Percentiles rank a stretch among this genome's conserved stretches.
Conservation (phyloP, 2,888 invertebrate genomes). For the Lacanobia wlatinum region DNA sequence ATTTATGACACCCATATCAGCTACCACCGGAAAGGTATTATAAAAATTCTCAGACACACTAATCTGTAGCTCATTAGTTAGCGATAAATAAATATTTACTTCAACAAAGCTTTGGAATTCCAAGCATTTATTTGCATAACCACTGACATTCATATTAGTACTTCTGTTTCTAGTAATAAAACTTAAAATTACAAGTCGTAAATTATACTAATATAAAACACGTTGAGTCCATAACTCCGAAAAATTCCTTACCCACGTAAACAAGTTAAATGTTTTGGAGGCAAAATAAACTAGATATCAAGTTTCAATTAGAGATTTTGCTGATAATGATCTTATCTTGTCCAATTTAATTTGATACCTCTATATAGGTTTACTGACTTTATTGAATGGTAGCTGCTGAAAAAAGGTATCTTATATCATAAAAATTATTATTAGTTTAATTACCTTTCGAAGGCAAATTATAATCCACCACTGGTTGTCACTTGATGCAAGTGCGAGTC, state of each 20-base stretch:
- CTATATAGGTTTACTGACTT: constrained; percentile 24
- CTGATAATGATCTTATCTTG: constrained; percentile 70
- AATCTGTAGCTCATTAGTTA: constrained; percentile 38
- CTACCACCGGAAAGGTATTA: constrained; percentile 30
- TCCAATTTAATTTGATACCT: constrained; percentile 63
- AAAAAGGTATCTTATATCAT: not conserved
- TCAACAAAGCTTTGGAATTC: constrained; percentile 37
- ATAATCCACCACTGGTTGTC: too few relatives aligned
- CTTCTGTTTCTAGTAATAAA: constrained; percentile 47
- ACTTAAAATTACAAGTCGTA: constrained; percentile 50
- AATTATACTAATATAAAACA: constrained; percentile 60
- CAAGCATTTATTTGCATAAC: constrained; percentile 47
- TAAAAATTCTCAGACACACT: constrained; percentile 43
- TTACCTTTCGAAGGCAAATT: not conserved
- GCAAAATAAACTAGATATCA: constrained; percentile 74
- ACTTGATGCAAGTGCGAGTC: not conserved
- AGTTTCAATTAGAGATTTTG: constrained; percentile 80
- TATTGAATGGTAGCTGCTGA: not conserved
- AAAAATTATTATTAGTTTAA: not conserved
- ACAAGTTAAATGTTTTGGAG: constrained; percentile 51
- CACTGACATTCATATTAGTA: constrained; percentile 34
- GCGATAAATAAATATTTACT: constrained; percentile 31
- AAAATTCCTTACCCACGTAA: constrained; percentile 65
- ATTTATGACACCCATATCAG: constrained; percentile 26
- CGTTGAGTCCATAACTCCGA: constrained; percentile 49